Evolutionary conservation across 23 tunicate genomes (phyloP).

Genomic region (Clavelina lepadiformis): DNA sequence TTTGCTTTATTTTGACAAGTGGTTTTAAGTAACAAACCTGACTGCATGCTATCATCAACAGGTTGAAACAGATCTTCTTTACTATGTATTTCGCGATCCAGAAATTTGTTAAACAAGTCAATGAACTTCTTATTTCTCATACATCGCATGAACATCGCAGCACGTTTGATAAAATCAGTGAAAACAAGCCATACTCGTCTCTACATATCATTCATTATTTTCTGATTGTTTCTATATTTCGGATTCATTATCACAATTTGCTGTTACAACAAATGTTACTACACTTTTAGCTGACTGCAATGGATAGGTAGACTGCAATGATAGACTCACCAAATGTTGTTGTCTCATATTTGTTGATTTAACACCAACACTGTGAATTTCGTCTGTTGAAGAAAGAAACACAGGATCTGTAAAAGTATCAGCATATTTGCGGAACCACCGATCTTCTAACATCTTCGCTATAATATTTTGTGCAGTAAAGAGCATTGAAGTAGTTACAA

Average conservation of each 20-base stretch:
- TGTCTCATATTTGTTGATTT: slow-evolving; percentile 21
- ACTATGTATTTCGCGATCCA: too few relatives aligned
- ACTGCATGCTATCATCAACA: too few relatives aligned
- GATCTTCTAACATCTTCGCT: slow-evolving; percentile 42
- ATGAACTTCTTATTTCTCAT: slow-evolving; percentile 55
- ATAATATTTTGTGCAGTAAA: slow-evolving; percentile 45
- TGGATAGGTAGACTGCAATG: too few relatives aligned
- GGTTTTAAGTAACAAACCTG: too few relatives aligned
- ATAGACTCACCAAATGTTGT: slow-evolving; percentile 23
- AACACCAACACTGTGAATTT: background rate
- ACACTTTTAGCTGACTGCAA: too few relatives aligned
- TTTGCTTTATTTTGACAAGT: too few relatives aligned
- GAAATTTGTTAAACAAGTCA: slow-evolving; percentile 37
- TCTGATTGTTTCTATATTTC: too few relatives aligned
- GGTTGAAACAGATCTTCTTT: too few relatives aligned
- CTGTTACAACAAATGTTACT: too few relatives aligned
- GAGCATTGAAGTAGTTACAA: slow-evolving; percentile 56
- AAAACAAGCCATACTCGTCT: slow-evolving; percentile 54
- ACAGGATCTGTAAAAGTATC: slow-evolving; percentile 47
- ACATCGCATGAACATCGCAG: slow-evolving; percentile 52
- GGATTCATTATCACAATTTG: too few relatives aligned
- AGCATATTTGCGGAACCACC: slow-evolving; percentile 68
- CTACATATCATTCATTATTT: too few relatives aligned
- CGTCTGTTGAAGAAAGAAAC: slow-evolving; percentile 9
- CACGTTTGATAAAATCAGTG: slow-evolving; percentile 53